Evolutionary conservation across 53 echinoderm and acorn worm species (phyloP), one percentile per base, ranked within the genome.

Genomic region (Stichopus horrens): DNA sequence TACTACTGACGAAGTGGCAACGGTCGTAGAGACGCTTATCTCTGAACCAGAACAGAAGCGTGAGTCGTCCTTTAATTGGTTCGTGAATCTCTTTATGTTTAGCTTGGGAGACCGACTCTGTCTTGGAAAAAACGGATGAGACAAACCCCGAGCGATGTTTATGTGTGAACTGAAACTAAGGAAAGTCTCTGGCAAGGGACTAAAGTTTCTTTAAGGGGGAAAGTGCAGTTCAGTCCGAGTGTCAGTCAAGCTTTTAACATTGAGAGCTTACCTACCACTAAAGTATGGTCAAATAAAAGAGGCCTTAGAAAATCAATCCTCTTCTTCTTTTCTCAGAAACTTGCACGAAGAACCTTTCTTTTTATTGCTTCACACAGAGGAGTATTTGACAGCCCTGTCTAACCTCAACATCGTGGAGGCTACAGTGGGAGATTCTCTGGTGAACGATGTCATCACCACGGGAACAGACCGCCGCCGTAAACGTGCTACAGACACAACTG

Each of bases 321-420:
- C 3, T 74, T 74, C 5, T 23, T 16, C 7, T 0, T 74, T 74
- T 74, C 7, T 74, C 20, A 74, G 7, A 7, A 4, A 77, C 5
- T 8, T 37, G 76, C 37, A 37, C 14, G 0, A 16, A 63, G 7
- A 63, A 63, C 16, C 11, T 13, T 13, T 2, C 16, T 63, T 13
- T 63, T 16, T 63, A 4, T 7, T 5, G 11, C 63, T 5, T 9
- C 0, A 10, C 9, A 52, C 91, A 95, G 95, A 93, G 55, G 91
- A 95, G 85, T 95, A 71, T 57, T 18, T 77, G 11, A 83, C 60
- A 21, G 95, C 93, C 14, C 73, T 95, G 9, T 76, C 90, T 16
- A 93, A 91, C 91, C 88, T 86, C 86, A 95, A 95, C 73, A 88
- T 90, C 57, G 54, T 95, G 55, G 74, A 71, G 20, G 5, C 76